These are phyloP conservation scores for Engystomops pustulosus DNA, from an alignment of 2,113 vertebrate species.

Conservation along the genomic window DNA sequence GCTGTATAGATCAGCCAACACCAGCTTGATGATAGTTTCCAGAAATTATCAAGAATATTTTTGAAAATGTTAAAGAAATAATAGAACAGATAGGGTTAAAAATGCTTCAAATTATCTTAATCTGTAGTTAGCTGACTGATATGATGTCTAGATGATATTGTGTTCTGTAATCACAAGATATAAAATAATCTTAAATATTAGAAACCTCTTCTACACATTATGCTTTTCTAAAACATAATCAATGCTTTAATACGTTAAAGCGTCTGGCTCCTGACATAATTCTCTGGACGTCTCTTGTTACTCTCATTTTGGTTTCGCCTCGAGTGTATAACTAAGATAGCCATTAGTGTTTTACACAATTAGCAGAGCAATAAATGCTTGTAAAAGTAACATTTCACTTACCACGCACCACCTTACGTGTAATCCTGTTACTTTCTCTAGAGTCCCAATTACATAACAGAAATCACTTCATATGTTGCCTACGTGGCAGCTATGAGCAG, in stretches of 20 bases:
- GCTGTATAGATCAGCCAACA: background rate
- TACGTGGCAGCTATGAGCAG: constrained; percentile 24
- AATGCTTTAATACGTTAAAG: constrained; percentile 22
- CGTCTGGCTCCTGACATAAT: constrained; percentile 44
- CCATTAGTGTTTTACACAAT: constrained; percentile 57
- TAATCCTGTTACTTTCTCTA: constrained; percentile 31
- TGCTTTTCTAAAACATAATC: constrained; percentile 36
- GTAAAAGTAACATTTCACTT: constrained; percentile 52
- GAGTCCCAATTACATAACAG: constrained; percentile 15
- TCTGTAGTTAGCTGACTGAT: no score
- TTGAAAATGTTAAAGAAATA: no score
- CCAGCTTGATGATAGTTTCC: background rate
- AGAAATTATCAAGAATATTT: background rate
- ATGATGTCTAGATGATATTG: no score
- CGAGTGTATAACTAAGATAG: constrained; percentile 41
- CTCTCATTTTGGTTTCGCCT: constrained; percentile 53
- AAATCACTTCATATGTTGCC: constrained; percentile 35
- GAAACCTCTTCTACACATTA: constrained; percentile 29
- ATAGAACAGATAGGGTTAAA: no score
- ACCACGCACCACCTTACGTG: constrained; percentile 20
- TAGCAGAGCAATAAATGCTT: constrained; percentile 53
- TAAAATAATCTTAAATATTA: constrained; percentile 19
- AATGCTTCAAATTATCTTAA: no score
- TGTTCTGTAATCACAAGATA: constrained; percentile 3
- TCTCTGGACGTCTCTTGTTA: constrained; percentile 29